A percentile compares a stretch with the other conserved stretches of the same genome.
These are phyloP conservation scores for Alaudala cheleensis DNA, from an alignment of 2,113 vertebrate species.

Conservation along the genomic window DNA sequence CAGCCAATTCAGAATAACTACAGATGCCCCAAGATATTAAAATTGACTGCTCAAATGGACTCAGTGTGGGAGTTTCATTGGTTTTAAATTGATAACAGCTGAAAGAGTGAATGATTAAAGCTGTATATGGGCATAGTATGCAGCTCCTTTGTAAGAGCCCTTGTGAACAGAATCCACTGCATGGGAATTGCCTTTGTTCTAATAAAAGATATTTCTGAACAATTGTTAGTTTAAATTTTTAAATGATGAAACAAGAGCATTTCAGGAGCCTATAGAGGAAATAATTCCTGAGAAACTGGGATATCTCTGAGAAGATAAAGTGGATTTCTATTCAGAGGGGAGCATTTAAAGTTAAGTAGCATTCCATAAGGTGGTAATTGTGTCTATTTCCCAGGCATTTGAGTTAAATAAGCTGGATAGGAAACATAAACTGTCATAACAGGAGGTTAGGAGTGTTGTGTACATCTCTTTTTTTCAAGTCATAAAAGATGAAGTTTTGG, in stretches of 20 bases:
- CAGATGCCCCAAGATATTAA: slow-evolving; percentile 94
- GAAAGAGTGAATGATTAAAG: slow-evolving; percentile 84
- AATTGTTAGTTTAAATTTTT: slow-evolving; percentile 77
- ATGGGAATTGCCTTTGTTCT: slow-evolving; percentile 78
- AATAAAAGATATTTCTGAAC: slow-evolving; percentile 76
- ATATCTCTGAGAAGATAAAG: slow-evolving; percentile 77
- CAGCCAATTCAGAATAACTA: slow-evolving; percentile 85
- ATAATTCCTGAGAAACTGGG: slow-evolving; percentile 77
- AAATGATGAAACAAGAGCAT: slow-evolving; percentile 75
- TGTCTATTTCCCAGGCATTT: slow-evolving; percentile 77
- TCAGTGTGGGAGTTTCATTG: slow-evolving; percentile 87
- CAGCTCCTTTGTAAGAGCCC: slow-evolving; percentile 76
- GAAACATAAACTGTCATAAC: slow-evolving; percentile 79
- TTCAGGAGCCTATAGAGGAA: slow-evolving; percentile 74
- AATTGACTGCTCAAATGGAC: slow-evolving; percentile 89
- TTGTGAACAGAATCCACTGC: slow-evolving; percentile 70
- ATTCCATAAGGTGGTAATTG: slow-evolving; percentile 81
- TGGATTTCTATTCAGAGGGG: slow-evolving; percentile 73
- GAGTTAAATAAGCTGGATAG: slow-evolving; percentile 77
- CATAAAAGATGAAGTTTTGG: slow-evolving; percentile 62
- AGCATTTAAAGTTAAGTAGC: slow-evolving; percentile 79
- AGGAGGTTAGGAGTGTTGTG: slow-evolving; percentile 63
- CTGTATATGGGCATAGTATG: slow-evolving; percentile 80
- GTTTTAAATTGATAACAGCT: slow-evolving; percentile 91
- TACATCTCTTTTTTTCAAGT: slow-evolving; percentile 62